These are phyloP conservation scores for Belonocnema kinseyi DNA, from an alignment of 1,140 invertebrate species.

Conservation along the genomic window DNA sequence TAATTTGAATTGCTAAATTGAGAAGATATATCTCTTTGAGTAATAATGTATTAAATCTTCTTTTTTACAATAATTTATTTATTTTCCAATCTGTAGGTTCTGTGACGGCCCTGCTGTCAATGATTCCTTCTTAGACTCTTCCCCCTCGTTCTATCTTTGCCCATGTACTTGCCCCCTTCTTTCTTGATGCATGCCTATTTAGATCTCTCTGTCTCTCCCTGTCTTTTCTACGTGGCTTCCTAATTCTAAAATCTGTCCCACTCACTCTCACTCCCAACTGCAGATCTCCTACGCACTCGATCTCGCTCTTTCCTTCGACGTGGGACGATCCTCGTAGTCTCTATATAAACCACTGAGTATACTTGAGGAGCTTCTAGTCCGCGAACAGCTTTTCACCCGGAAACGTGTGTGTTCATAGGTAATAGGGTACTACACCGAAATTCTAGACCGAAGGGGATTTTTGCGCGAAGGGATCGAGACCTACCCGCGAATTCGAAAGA, in stretches of 20 bases:
- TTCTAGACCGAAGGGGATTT: slow-evolving; percentile 31
- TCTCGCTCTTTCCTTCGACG: slow-evolving; percentile 50
- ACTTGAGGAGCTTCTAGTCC: slow-evolving; percentile 54
- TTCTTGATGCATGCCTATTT: slow-evolving; percentile 47
- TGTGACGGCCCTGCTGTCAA: slow-evolving; percentile 6
- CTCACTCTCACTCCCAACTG: slow-evolving; percentile 32
- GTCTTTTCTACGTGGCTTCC: not conserved
- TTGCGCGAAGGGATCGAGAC: slow-evolving; percentile 20
- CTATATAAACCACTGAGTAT: slow-evolving; percentile 71
- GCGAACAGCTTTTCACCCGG: slow-evolving; percentile 49
- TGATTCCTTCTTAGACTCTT: slow-evolving; percentile 37
- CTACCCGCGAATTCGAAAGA: slow-evolving; percentile 5
- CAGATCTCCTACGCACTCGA: slow-evolving; percentile 17
- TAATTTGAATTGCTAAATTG: no score
- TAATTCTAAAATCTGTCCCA: not conserved
- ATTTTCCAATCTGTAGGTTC: not conserved
- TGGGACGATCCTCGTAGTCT: slow-evolving; percentile 67
- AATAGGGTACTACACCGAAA: slow-evolving; percentile 34
- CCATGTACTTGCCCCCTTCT: slow-evolving; percentile 33
- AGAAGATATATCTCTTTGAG: no score
- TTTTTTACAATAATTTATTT: no score
- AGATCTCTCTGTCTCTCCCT: slow-evolving; percentile 15
- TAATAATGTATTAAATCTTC: no score
- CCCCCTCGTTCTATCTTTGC: slow-evolving; percentile 29
- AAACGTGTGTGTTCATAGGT: slow-evolving; percentile 42